Conservation (phyloP, 2,888 invertebrate genomes). For the Perdita meconis region DNA sequence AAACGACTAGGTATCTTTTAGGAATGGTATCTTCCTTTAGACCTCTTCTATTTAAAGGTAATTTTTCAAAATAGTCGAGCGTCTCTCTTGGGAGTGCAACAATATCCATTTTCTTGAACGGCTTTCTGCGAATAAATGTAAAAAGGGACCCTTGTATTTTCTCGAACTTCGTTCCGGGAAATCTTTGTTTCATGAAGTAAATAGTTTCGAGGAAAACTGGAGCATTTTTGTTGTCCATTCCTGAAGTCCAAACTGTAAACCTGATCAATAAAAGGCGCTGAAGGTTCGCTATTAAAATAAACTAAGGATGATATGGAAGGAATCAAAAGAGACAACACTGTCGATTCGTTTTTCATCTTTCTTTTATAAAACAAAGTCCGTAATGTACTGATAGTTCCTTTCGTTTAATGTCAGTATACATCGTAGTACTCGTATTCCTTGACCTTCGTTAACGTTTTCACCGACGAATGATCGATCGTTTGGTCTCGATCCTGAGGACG, state of each 20-base stretch:
- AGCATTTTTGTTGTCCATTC: neutral
- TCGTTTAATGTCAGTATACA: slow-evolving; percentile 78
- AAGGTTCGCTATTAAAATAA: no score
- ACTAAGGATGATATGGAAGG: neutral
- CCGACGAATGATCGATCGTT: slow-evolving; percentile 41
- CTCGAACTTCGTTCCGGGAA: neutral
- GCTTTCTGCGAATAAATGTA: neutral
- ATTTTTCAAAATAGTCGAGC: neutral
- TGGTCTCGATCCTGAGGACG: slow-evolving; percentile 28
- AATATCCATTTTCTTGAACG: neutral
- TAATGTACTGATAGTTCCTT: slow-evolving; percentile 78
- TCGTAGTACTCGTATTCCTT: slow-evolving; percentile 75
- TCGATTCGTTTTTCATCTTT: slow-evolving; percentile 66
- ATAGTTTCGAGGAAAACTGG: neutral
- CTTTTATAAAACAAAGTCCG: slow-evolving; percentile 81
- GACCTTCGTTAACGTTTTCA: slow-evolving; percentile 58
- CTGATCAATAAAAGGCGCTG: no score
- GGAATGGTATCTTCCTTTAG: neutral
- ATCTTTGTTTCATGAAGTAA: neutral
- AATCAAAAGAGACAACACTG: slow-evolving; percentile 49
- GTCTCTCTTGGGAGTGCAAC: neutral
- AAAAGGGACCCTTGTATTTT: neutral
- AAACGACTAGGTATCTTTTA: neutral
- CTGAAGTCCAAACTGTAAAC: no score
- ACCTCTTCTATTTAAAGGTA: neutral